Base-by-base conservation (phyloP, 2,888 invertebrate species). In the Campoletis raptor region DNA sequence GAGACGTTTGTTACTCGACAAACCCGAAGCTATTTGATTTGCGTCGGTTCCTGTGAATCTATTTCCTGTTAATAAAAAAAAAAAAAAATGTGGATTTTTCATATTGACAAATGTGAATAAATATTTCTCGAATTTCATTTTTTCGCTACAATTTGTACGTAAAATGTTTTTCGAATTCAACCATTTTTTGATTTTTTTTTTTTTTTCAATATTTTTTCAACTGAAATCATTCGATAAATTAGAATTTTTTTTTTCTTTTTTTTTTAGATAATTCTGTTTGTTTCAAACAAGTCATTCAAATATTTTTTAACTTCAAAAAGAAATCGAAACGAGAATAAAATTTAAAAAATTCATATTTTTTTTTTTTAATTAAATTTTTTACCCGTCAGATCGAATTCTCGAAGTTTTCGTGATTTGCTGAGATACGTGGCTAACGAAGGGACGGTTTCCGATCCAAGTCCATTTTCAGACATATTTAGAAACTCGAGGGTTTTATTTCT, bases 391-490 rank as follows among this genome's bases (percentile, higher is more conserved):
- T 91, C 85, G 45, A 94, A 85, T 21, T 74, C 87, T 77, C 90
- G 86, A 9, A 94, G 78, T 0, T 15, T 86, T 10, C 48, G 21
- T 15, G 90, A 87, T 36, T 87, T 88, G 8, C 57, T 52, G 54
- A 94, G 84, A 72, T 89, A 91, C 48, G 69, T 54, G 9, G 81
- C 85, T 40, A 93, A 73, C 36, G 88, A 86, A 21, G 36, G 54
- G 7, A 89, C 72, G n/a, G 92, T 91, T 72, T 91, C 90, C 15
- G 92, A 88, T 12, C 91, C 92, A 48, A 95, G 93, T 12, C 94
- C 94, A 90, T 95, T 95, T 95, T 95, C 95, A 21, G 95, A 93
- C 74, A 95, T 88, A 91, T 95, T 94, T 52, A 95, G 89, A 52
- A 90, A 87, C 57, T 85, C 88, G 10, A 95, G 87, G 5, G 88